These are phyloP conservation scores for Vipera ursinii DNA, from an alignment of 2,797 vertebrate genomes.

Conservation along the genomic window DNA sequence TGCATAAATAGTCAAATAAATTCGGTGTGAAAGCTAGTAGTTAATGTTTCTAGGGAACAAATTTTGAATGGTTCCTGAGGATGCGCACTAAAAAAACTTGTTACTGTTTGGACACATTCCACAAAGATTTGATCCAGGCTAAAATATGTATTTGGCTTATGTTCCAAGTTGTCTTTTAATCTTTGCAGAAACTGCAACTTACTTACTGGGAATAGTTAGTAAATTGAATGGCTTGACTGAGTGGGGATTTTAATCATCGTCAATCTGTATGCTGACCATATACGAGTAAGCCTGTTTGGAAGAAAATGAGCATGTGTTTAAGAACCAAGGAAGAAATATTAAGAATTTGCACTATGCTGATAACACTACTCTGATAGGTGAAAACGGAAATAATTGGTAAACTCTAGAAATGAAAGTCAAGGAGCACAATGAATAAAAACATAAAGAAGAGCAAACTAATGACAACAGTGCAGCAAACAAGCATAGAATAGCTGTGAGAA, in stretches of 20 bases:
- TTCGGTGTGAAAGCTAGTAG: not conserved
- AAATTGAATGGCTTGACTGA: not conserved
- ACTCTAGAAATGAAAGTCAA: not conserved
- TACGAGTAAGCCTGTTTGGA: not conserved
- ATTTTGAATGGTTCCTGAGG: not conserved
- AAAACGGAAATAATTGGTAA: not conserved
- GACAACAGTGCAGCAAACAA: not conserved
- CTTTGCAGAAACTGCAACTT: not conserved
- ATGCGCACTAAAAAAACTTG: not conserved
- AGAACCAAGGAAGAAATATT: not conserved
- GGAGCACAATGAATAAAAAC: not conserved
- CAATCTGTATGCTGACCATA: not conserved
- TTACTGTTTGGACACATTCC: not conserved
- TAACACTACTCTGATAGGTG: not conserved
- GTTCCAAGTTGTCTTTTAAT: not conserved
- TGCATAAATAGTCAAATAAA: not conserved
- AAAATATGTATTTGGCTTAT: not conserved
- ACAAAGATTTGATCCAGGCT: not conserved
- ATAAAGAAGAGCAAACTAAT: not conserved
- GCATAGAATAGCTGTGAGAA: not conserved
- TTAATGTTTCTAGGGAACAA: not conserved
- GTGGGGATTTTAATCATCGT: not conserved
- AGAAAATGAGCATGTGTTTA: not conserved
- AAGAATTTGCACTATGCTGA: not conserved
- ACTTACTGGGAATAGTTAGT: not conserved